phyloP scores from a whole-genome alignment of 2,888 invertebrate genomes.

The Eledona agricola region DNA sequence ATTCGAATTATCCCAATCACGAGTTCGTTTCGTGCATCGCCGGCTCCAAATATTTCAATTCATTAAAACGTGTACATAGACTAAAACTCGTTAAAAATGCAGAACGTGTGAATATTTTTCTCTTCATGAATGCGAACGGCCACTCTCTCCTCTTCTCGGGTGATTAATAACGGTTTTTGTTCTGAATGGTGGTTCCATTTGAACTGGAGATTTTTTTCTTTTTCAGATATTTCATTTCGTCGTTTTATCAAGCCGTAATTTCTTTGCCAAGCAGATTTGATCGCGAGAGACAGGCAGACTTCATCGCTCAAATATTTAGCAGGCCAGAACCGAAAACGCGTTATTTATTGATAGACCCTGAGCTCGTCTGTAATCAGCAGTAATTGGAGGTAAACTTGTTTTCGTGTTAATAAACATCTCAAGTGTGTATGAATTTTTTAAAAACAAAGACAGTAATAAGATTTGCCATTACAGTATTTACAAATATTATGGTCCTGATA shows the following conservation, averaged over 20 bases:
- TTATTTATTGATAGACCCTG: too few relatives aligned
- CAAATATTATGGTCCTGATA: too few relatives aligned
- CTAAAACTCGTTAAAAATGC: slow-evolving; percentile 3
- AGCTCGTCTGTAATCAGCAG: too few relatives aligned
- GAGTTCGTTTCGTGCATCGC: slow-evolving; percentile 6
- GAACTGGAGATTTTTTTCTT: slow-evolving; percentile 12
- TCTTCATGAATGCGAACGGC: slow-evolving; percentile 4
- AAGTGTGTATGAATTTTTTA: too few relatives aligned
- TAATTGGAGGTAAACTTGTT: too few relatives aligned
- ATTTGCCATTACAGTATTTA: too few relatives aligned
- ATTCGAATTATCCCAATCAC: slow-evolving; percentile 11
- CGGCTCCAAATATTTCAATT: slow-evolving; percentile 15
- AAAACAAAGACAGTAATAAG: too few relatives aligned
- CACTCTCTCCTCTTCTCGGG: slow-evolving; percentile 6
- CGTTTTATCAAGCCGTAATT: slow-evolving; percentile 4
- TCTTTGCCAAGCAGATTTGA: too few relatives aligned
- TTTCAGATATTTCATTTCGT: slow-evolving; percentile 11
- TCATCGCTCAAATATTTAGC: too few relatives aligned
- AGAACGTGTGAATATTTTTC: slow-evolving; percentile 2
- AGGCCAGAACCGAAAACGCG: too few relatives aligned
- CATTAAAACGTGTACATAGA: slow-evolving; percentile 4
- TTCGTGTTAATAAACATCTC: too few relatives aligned
- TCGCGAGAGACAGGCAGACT: too few relatives aligned
- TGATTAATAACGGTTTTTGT: slow-evolving; percentile 17
- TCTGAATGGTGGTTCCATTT: slow-evolving; percentile 16